These are phyloP conservation scores for Wiebesia pumilae DNA, from an alignment of 1,140 invertebrate species.

Conservation along the genomic window DNA sequence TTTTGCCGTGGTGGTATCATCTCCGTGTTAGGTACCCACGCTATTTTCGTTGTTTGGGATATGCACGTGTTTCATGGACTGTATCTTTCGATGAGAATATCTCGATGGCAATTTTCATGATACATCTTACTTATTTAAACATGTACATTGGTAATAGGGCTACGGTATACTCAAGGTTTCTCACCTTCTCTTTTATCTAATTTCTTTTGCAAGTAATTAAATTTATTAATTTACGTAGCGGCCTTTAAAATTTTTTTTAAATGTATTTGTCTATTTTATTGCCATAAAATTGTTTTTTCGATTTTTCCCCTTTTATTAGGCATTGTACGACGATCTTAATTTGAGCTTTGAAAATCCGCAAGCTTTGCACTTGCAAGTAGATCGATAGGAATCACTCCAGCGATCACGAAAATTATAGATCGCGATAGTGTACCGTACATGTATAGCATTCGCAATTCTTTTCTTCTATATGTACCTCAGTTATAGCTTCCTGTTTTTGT, in stretches of 20 bases:
- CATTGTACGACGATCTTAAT: not conserved
- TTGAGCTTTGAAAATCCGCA: not conserved
- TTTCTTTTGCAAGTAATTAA: too few species aligned
- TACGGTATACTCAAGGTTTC: too few species aligned
- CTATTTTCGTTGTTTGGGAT: not conserved
- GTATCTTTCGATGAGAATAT: not conserved
- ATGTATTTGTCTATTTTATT: too few species aligned
- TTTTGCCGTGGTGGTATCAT: not conserved
- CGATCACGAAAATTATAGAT: not conserved
- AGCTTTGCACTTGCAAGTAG: not conserved
- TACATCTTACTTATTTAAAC: too few species aligned
- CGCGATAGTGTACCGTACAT: not conserved
- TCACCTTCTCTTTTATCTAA: too few species aligned
- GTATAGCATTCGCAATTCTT: not conserved
- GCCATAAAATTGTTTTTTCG: too few species aligned
- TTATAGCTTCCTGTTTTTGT: slow-evolving; percentile 10
- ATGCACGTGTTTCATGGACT: not conserved
- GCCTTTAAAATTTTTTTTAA: too few species aligned
- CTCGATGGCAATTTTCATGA: not conserved
- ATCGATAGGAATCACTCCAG: not conserved
- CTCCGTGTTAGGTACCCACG: not conserved
- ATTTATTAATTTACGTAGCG: too few species aligned
- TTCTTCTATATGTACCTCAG: not conserved
- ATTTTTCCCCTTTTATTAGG: too few species aligned
- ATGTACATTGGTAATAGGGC: not conserved